A percentile compares a stretch with the other conserved stretches of the same genome.
These are phyloP conservation scores for Amphimedon queenslandica DNA, from an alignment of 37 sponge, comb jelly and placozoan genomes.

Conservation along the genomic window DNA sequence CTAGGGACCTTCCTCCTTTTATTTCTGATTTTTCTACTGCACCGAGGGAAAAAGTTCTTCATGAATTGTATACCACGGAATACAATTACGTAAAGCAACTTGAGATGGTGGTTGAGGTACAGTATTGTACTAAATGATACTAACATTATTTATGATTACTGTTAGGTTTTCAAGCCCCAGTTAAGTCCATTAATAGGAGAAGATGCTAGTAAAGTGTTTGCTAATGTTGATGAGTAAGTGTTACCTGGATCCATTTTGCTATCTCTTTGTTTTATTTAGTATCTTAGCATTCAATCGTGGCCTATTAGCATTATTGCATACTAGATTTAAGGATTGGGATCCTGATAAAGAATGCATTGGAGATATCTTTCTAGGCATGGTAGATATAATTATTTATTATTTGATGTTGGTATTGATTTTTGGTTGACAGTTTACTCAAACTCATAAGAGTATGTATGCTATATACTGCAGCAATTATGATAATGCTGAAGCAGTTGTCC, in stretches of 20 bases:
- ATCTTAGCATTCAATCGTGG: conserved; percentile 70
- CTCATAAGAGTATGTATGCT: conserved; percentile 81
- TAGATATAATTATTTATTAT: not conserved
- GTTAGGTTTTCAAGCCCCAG: conserved; percentile 77
- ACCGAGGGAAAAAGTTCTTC: conserved; percentile 44
- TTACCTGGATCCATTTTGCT: no score
- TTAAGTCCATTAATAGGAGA: conserved; percentile 36
- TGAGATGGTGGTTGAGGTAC: conserved; percentile 80
- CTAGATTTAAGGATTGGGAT: conserved; percentile 40
- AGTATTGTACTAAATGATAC: not conserved
- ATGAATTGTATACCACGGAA: conserved; percentile 91
- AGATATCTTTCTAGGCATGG: conserved; percentile 75
- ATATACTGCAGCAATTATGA: conserved; percentile 93
- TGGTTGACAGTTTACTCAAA: conserved; percentile 61
- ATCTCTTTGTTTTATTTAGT: no score
- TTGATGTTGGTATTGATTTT: not conserved
- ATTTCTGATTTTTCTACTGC: conserved; percentile 52
- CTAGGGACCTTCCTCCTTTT: conserved; percentile 37
- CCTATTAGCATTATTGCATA: conserved; percentile 58
- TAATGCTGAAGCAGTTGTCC: conserved; percentile 60
- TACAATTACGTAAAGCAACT: conserved; percentile 77
- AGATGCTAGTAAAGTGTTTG: conserved; percentile 74
- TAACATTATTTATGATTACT: conserved; percentile 1
- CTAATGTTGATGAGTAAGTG: conserved; percentile 84
- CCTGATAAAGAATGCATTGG: conserved; percentile 62